phyloP scores from a whole-genome alignment of 2,113 vertebrate species.

The Sylvia atricapilla region DNA sequence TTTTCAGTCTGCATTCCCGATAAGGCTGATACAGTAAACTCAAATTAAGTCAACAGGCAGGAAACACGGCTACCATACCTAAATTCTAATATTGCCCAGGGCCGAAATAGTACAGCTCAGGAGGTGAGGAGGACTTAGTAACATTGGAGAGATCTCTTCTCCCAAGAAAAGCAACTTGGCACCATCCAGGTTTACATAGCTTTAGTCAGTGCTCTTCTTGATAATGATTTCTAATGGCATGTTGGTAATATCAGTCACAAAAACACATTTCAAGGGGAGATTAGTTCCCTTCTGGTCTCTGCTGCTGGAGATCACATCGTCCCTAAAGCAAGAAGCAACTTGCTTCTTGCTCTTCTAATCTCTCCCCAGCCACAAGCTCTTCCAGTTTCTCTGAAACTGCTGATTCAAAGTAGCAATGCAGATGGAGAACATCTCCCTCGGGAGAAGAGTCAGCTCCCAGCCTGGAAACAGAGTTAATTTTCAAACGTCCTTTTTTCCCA shows the following conservation, averaged over 20 bases:
- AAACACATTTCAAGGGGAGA: neutral
- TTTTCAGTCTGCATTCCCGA: neutral
- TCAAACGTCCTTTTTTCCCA: constrained; percentile 18
- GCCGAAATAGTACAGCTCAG: neutral
- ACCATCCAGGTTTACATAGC: neutral
- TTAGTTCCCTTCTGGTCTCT: neutral
- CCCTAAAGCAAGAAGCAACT: neutral
- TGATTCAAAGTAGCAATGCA: neutral
- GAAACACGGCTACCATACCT: neutral
- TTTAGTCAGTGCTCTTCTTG: neutral
- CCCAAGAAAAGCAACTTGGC: neutral
- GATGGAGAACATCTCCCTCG: neutral
- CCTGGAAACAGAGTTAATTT: neutral
- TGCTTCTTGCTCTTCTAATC: neutral
- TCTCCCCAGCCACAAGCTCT: neutral
- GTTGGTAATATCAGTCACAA: neutral
- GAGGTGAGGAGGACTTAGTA: neutral
- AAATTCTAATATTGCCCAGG: neutral
- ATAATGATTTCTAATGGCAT: neutral
- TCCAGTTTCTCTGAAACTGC: neutral
- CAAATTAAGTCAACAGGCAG: neutral
- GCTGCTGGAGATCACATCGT: neutral
- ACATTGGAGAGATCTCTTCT: neutral
- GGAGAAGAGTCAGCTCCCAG: neutral
- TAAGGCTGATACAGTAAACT: neutral